Evolutionary conservation across 2,888 invertebrate genomes (phyloP).

Genomic region (Tachina grossa): DNA sequence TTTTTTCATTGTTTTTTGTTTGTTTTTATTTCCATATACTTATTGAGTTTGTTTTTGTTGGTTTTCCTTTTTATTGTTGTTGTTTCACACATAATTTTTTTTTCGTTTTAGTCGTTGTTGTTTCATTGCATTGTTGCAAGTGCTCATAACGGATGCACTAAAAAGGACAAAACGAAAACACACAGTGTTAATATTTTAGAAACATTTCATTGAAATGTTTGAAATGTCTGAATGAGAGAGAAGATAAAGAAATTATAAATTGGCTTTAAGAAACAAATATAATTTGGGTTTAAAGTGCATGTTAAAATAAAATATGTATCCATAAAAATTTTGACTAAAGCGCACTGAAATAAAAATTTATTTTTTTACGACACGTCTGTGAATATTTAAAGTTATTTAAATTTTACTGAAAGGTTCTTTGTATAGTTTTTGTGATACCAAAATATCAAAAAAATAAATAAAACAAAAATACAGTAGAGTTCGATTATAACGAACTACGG

Average conservation of each 20-base stretch:
- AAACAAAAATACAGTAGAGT: too few species aligned
- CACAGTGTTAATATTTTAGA: not conserved
- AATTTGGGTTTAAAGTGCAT: too few species aligned
- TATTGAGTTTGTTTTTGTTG: conserved; percentile 28
- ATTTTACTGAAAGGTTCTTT: too few species aligned
- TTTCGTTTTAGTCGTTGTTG: not conserved
- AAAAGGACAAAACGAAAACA: conserved; percentile 48
- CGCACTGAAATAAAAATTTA: too few species aligned
- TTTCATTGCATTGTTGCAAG: conserved; percentile 19
- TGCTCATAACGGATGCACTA: conserved; percentile 38
- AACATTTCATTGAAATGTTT: not conserved
- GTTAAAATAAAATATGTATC: too few species aligned
- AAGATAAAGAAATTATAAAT: conserved; percentile 1
- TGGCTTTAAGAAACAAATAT: not conserved
- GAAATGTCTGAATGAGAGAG: not conserved
- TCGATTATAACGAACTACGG: too few species aligned
- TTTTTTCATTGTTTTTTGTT: conserved; percentile 27
- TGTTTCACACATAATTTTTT: conserved; percentile 10
- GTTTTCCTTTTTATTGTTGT: conserved; percentile 41
- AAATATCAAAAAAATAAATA: too few species aligned
- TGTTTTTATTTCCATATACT: not conserved
- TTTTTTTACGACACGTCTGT: too few species aligned
- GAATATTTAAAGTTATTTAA: too few species aligned
- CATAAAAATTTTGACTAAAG: too few species aligned
- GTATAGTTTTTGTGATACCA: too few species aligned